Evolutionary conservation across 2,113 vertebrate genomes (phyloP).

Genomic region (Nerophis lumbriciformis): DNA sequence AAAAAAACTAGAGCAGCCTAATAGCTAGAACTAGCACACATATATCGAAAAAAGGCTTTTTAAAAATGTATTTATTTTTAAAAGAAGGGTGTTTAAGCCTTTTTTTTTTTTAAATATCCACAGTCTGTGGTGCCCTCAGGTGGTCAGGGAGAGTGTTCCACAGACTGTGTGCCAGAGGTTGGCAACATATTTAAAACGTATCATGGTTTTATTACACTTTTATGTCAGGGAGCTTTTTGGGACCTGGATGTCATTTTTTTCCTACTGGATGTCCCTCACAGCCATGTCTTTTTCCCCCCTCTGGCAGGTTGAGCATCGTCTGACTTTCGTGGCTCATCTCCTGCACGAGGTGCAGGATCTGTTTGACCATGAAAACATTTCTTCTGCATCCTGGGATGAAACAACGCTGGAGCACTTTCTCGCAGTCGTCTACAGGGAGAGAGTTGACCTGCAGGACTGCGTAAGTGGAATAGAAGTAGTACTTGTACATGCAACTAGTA

Average conservation of each 20-base stretch:
- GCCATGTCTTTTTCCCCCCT: not conserved
- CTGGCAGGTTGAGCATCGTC: slow-evolving; percentile 45
- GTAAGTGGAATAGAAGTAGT: slow-evolving; percentile 31
- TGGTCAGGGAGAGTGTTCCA: no score
- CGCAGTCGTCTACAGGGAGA: slow-evolving; percentile 35
- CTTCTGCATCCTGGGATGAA: slow-evolving; percentile 50
- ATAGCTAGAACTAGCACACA: no score
- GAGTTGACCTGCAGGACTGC: slow-evolving; percentile 43
- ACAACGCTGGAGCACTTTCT: slow-evolving; percentile 41
- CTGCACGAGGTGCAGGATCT: slow-evolving; percentile 40
- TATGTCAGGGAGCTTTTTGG: not conserved
- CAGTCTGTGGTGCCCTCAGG: no score
- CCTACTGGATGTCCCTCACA: not conserved
- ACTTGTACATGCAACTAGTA: no score
- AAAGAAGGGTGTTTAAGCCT: no score
- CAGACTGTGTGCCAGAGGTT: no score
- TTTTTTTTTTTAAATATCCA: no score
- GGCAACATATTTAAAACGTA: not conserved
- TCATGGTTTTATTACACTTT: not conserved
- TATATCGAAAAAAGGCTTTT: no score
- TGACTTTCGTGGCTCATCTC: slow-evolving; percentile 42
- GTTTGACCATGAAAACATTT: slow-evolving; percentile 37
- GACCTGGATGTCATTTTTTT: not conserved
- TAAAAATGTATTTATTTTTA: no score
- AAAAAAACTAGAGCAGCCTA: no score